Evolutionary conservation across 2,888 invertebrate genomes (phyloP), one percentile per base, ranked within the genome.

Genomic region (Agrenia bidenticulata): DNA sequence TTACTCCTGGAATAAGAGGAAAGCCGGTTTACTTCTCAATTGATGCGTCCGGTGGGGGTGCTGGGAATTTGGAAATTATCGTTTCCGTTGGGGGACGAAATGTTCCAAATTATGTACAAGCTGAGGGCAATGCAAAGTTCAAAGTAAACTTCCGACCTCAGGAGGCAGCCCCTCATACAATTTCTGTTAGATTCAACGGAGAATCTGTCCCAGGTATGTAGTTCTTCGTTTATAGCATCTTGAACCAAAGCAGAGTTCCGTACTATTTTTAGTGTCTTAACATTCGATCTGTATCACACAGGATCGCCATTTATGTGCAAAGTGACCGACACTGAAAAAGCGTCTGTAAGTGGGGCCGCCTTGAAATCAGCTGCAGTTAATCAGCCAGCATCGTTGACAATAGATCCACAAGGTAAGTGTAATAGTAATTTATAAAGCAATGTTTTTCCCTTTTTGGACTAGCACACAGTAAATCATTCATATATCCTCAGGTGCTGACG

Each of bases 61-160:
- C 96, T 56, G 97, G 97, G 24, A 97, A 97, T 81, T 84, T 97
- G 78, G 97, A 98, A 82, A 97, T 98, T 61, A 96, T 97, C 68
- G 96, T 98, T 0, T 94, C 96, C 0, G 95, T 96, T 1, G 93
- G 90, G 77, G 94, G 94, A 15, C 88, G 94, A 78, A 98, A 98
- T 81, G 96, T 98, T 17, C 97, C 97, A 11, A 98, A 98, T 82
- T 97, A 94, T 80, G 97, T 98, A 1, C 94, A 95, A 78, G 92
- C 94, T 50, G 96, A 97, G 83, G 96, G 96, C 45, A 96, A 96
- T 80, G 97, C 96, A 0, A 88, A 93, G 77, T 98, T 98, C 78
- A 81, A 87, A 79, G 91, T 92, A 23, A 96, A 97, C 81, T 98
- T 98, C 82, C 95, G 95, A 78, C 97, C 97, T 0, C 91, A 92